A percentile compares a stretch with the other conserved stretches of the same genome.
phyloP scores from a whole-genome alignment of 2,888 invertebrate species.

The Thymelicus lineola region DNA sequence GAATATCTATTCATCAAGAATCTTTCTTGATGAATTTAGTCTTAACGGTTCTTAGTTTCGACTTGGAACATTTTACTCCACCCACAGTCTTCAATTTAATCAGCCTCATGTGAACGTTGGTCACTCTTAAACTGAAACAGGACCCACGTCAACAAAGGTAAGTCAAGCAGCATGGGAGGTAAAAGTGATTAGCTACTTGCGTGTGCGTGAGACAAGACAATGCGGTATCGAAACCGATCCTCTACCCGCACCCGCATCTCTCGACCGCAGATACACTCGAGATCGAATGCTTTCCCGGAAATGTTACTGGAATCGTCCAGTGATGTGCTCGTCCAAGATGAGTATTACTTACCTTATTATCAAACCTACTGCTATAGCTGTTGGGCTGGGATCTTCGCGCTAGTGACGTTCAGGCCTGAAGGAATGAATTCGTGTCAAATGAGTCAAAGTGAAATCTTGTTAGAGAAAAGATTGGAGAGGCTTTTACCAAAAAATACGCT shows the following conservation, averaged over 20 bases:
- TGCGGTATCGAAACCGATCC: constrained; percentile 34
- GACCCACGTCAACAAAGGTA: constrained; percentile 22
- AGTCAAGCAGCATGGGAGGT: constrained; percentile 37
- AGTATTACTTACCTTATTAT: not conserved
- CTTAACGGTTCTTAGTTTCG: not conserved
- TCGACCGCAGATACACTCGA: constrained; percentile 27
- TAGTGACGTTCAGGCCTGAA: no score
- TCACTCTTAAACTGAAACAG: constrained; percentile 20
- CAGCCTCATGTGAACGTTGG: no score
- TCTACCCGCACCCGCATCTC: constrained; percentile 33
- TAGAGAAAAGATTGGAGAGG: no score
- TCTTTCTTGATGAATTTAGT: no score
- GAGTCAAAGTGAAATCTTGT: no score
- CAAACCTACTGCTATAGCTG: not conserved
- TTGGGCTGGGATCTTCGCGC: no score
- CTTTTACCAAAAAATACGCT: no score
- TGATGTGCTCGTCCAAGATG: not conserved
- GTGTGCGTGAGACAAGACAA: constrained; percentile 29
- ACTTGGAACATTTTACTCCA: no score
- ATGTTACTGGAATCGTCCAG: constrained; percentile 13
- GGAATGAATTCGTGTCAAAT: no score
- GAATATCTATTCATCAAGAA: no score
- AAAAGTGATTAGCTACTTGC: constrained; percentile 39
- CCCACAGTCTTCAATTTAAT: no score
- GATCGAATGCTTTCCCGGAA: constrained; percentile 37